phyloP scores from a whole-genome alignment of 2,113 vertebrate genomes.

The Colossoma macropomum region DNA sequence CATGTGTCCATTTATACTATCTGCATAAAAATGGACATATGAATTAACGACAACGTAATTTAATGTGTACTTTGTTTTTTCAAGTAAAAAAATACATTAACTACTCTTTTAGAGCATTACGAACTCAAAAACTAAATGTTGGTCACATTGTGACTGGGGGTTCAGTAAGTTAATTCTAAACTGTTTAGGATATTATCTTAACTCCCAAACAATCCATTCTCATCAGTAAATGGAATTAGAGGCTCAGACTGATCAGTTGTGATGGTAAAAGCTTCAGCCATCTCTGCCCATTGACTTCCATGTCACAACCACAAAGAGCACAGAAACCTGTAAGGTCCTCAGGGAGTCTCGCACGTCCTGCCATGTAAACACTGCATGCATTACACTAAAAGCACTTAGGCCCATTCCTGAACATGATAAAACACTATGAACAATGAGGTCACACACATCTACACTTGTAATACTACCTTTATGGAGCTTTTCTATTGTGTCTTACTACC shows the following conservation, averaged over 20 bases:
- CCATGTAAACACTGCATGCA: not conserved
- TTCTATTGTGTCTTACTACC: not conserved
- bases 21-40: too few relatives aligned
- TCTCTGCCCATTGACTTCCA: not conserved
- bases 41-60: too few relatives aligned
- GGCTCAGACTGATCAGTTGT: not conserved
- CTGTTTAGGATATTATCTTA: not conserved
- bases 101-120: too few relatives aligned
- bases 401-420: not conserved
- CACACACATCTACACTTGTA: not conserved
- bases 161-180: too few relatives aligned
- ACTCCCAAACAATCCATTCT: not conserved
- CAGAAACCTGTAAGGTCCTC: not conserved
- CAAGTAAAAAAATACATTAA: too few relatives aligned
- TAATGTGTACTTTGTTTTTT: too few relatives aligned
- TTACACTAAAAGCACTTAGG: slow-evolving; percentile 4
- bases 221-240: not conserved
- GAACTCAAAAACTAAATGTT: too few relatives aligned
- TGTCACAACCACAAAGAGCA: not conserved
- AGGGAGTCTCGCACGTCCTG: not conserved
- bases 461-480: not conserved
- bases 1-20: too few relatives aligned
- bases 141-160: too few relatives aligned
- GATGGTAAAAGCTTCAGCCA: not conserved
- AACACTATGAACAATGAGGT: not conserved